Percentiles rank a stretch among this genome's conserved stretches.
Conservation (phyloP, 2,113 vertebrate species). For the Craseonycteris thonglongyai region DNA sequence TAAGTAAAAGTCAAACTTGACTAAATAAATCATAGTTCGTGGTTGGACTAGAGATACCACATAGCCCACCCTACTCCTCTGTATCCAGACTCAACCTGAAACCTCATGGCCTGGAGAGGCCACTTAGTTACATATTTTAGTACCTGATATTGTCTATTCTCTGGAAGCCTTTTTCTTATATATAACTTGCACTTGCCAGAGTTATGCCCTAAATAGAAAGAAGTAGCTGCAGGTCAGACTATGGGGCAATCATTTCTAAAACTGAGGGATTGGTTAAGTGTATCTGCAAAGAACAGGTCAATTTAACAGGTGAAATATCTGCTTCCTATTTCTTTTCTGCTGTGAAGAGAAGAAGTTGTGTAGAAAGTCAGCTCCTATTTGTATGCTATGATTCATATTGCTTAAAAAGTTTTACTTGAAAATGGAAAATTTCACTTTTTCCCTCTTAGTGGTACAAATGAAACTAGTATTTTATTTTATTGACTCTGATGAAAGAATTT, state of each 20-base stretch:
- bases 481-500: not conserved
- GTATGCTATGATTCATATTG: not conserved
- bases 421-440: not conserved
- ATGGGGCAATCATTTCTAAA: not conserved
- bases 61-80: not conserved
- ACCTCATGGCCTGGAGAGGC: not conserved
- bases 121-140: not conserved
- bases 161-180: not conserved
- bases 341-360: not conserved
- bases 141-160: not conserved
- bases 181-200: not conserved
- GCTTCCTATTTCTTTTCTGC: not conserved
- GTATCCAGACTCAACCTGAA: not conserved
- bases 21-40: not conserved
- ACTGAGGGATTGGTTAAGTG: not conserved
- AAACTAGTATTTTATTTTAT: not conserved
- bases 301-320: not conserved
- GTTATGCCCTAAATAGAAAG: not conserved
- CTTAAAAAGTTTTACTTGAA: not conserved
- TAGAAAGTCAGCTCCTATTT: not conserved
- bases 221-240: not conserved
- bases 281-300: not conserved
- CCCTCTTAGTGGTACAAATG: not conserved
- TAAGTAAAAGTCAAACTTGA: not conserved
- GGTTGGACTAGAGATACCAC: not conserved